Evolutionary conservation across 2,797 vertebrate genomes (phyloP).

Genomic region (Ateles fusciceps): DNA sequence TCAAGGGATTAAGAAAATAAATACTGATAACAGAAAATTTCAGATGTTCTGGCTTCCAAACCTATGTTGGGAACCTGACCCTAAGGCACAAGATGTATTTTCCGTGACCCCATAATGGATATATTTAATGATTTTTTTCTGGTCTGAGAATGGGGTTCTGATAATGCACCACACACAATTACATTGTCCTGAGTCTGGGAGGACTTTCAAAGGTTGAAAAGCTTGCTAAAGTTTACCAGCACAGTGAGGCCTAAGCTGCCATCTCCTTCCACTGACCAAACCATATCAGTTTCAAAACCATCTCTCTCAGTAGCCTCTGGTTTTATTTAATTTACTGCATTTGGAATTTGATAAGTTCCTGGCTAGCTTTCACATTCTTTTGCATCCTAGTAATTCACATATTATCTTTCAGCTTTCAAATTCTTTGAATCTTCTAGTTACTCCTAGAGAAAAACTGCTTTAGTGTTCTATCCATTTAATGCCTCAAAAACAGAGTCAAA

Average conservation of each 20-base stretch:
- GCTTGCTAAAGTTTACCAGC: constrained; percentile 29
- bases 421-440: constrained; percentile 55
- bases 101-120: background rate
- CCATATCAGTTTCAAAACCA: constrained; percentile 62
- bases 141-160: background rate
- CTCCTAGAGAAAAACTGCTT: constrained; percentile 60
- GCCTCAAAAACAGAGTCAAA: constrained; percentile 40
- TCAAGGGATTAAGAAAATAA: constrained; percentile 26
- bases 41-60: background rate
- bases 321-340: constrained; percentile 75
- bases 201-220: constrained; percentile 42
- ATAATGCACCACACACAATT: background rate
- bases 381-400: constrained; percentile 68
- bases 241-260: background rate
- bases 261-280: constrained; percentile 43
- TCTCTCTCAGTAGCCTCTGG: constrained; percentile 68
- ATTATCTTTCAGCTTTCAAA: constrained; percentile 72
- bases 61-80: background rate
- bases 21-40: background rate
- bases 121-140: constrained; percentile 33
- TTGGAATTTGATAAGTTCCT: constrained; percentile 76
- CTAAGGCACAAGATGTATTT: background rate
- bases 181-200: background rate
- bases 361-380: constrained; percentile 73
- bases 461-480: constrained; percentile 39